Evolutionary conservation across 1,140 invertebrate genomes (phyloP), one percentile per base, ranked within the genome.

Genomic region (Trypoxylus dichotomus): DNA sequence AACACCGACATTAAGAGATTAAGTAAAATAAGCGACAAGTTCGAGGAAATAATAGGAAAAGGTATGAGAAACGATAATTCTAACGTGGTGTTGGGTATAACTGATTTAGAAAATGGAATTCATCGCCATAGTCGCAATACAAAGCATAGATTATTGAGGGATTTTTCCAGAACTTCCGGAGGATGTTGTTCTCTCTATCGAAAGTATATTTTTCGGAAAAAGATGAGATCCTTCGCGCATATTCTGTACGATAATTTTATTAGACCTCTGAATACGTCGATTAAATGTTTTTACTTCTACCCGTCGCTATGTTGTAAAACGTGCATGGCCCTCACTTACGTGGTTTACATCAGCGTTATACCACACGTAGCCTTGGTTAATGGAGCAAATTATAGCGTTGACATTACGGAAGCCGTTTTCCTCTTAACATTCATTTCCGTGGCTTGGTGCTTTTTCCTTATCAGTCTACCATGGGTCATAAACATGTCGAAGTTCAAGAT

Each of bases 371-470:
- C 74, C 79, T 60, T 79, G 80, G 24, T 79, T 76, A 58, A 37
- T 80, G 29, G 78, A 72, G 10, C 81, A 79, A 15, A 79, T 79
- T 72, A 78, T 82, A 63, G 77, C 76, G 32, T 81, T 58, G 43
- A 75, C 78, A 73, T 77, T 5, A 78, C 79, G 42, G 81, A 83
- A 24, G 81, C 79, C 8, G 78, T 78, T 29, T 81, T 83, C 74
- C 60, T 83, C n/a, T 75, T 82, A 32, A 81, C 80, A 2, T 81
- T 81, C 41, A 79, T 82, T 0, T 82, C 81, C 0, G 82, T 83
- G 43, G 77, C 82, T 58, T 83, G 82, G 82, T 78, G 77, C 37
- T 82, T 83, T 47, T 83, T 82, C 60, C 29, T 83, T 10, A 77
- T 82, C 13, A 58, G 76, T n/a, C 76, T 82, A 8, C 82, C 82